Percentiles rank a stretch among this genome's conserved stretches.
These are phyloP conservation scores for Clanis bilineata DNA, from an alignment of 2,888 invertebrate species.

Conservation along the genomic window DNA sequence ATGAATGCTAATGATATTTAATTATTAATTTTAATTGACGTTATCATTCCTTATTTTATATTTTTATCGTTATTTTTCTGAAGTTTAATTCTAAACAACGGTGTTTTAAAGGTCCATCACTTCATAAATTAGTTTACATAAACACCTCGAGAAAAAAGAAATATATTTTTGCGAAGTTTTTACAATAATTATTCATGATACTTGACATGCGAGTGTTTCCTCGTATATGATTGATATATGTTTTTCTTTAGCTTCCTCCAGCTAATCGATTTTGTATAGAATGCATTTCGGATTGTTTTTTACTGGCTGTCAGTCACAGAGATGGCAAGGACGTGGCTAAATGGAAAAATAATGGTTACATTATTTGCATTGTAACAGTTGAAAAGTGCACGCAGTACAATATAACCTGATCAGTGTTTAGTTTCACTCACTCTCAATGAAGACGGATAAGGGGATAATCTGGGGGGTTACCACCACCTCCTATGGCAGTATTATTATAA, in stretches of 20 bases:
- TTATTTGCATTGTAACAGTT: background rate
- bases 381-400: background rate
- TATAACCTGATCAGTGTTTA: too few relatives aligned
- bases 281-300: constrained; percentile 11
- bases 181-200: constrained; percentile 12
- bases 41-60: too few relatives aligned
- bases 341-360: background rate
- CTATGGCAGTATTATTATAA: too few relatives aligned
- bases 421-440: too few relatives aligned
- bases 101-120: too few relatives aligned
- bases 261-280: background rate
- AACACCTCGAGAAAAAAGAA: background rate
- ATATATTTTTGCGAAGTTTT: constrained; percentile 9
- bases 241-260: background rate
- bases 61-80: too few relatives aligned
- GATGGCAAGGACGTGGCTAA: background rate
- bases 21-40: too few relatives aligned
- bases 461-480: too few relatives aligned
- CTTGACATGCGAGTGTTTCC: constrained; percentile 15
- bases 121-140: background rate
- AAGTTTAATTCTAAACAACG: too few relatives aligned
- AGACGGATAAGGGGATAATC: too few relatives aligned
- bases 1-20: too few relatives aligned
- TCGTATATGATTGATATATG: constrained; percentile 12
- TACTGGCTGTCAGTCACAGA: background rate